phyloP scores from a whole-genome alignment of 1,140 invertebrate species.

The Danaus melanippus region DNA sequence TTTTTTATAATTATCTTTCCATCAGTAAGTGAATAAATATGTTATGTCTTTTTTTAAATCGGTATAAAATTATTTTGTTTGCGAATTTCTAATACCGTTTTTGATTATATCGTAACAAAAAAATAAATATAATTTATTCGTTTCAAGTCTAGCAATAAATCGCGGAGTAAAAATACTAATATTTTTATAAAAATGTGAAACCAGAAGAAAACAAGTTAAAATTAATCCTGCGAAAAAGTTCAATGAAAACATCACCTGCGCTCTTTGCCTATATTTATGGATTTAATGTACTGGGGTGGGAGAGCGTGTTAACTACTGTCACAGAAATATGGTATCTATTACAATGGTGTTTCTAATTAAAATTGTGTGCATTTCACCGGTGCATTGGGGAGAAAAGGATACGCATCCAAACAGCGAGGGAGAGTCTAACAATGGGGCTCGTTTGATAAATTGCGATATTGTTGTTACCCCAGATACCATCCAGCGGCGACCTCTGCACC shows the following conservation, averaged over 20 bases:
- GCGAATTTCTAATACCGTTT: no score
- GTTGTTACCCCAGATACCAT: constrained; percentile 40
- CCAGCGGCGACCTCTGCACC: constrained; percentile 26
- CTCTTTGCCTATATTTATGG: constrained; percentile 40
- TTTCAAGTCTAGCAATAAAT: constrained; percentile 8
- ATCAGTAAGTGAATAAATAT: no score
- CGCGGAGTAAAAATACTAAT: constrained; percentile 10
- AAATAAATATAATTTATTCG: no score
- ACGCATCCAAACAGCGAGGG: constrained; percentile 42
- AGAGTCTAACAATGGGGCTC: constrained; percentile 57
- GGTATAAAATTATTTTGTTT: no score
- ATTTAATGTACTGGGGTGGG: constrained; percentile 25
- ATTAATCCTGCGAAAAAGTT: constrained; percentile 49
- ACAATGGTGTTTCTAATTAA: constrained; percentile 10
- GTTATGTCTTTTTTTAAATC: no score
- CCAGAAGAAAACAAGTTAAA: constrained; percentile 26
- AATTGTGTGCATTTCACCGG: constrained; percentile 17
- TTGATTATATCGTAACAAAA: no score
- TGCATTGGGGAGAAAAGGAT: constrained; percentile 44
- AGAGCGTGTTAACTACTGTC: constrained; percentile 5
- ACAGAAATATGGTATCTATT: constrained; percentile 15
- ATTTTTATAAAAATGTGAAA: constrained; percentile 1
- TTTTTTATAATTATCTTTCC: no score
- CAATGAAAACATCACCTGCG: constrained; percentile 65
- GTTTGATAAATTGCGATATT: constrained; percentile 69